Evolutionary conservation across 2,113 vertebrate species (phyloP).

Genomic region (Aplodontia rufa): DNA sequence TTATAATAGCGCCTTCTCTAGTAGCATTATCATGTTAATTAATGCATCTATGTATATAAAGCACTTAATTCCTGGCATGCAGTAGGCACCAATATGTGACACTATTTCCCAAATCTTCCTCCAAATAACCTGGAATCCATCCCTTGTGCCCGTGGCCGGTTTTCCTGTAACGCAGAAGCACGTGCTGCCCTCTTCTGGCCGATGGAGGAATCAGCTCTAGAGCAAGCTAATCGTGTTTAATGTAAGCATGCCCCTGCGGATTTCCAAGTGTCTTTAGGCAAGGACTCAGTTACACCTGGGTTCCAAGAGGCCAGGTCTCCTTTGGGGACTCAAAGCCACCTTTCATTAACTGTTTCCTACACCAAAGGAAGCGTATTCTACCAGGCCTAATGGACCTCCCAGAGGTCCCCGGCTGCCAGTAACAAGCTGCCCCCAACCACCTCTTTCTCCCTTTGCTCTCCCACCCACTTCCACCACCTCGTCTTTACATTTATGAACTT

Average conservation of each 20-base stretch:
- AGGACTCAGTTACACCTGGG: no score
- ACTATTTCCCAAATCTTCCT: background rate
- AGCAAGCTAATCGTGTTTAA: accelerated
- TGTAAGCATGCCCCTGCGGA: accelerated
- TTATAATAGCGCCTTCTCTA: background rate
- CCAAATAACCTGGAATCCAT: accelerated
- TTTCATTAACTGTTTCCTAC: background rate
- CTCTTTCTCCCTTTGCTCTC: background rate
- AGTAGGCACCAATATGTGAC: background rate
- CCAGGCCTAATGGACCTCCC: background rate
- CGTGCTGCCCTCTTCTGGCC: constrained; percentile 77
- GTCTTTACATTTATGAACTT: constrained; percentile 77
- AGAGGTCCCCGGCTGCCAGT: background rate
- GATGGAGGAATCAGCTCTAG: background rate
- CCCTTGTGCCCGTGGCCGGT: accelerated
- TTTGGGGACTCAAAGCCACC: background rate
- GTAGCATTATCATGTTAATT: background rate
- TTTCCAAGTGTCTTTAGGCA: background rate
- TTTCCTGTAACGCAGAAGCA: background rate
- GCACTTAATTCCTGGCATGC: background rate
- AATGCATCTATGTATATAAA: background rate
- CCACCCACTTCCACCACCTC: background rate
- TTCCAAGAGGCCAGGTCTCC: background rate
- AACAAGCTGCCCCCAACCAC: background rate
- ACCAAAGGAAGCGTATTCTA: background rate